phyloP scores from a whole-genome alignment of 2,888 invertebrate species.

The Scrobipalpa atriplicella region DNA sequence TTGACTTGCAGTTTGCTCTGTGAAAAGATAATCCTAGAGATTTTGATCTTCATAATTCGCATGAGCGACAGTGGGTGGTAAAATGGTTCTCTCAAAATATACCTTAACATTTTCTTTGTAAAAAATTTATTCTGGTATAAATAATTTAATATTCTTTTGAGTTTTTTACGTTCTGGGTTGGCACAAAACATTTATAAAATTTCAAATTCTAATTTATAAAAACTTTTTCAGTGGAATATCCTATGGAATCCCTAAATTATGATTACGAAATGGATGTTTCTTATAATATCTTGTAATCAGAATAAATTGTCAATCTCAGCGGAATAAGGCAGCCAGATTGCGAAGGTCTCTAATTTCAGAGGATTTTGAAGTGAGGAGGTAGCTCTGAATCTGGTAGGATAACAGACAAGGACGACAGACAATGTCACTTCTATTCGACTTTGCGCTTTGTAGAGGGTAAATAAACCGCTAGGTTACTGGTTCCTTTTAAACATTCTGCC shows the following conservation, averaged over 20 bases:
- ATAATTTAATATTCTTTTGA: too few species aligned
- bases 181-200: too few species aligned
- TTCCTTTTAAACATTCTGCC: slow-evolving; percentile 39
- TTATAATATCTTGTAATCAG: slow-evolving; percentile 28
- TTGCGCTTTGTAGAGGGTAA: slow-evolving; percentile 71
- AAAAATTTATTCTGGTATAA: neutral
- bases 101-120: neutral
- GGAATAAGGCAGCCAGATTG: slow-evolving; percentile 42
- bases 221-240: too few species aligned
- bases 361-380: slow-evolving; percentile 39
- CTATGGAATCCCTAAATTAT: too few species aligned
- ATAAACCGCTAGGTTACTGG: slow-evolving; percentile 53
- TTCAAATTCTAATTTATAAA: too few species aligned
- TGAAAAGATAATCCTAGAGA: neutral
- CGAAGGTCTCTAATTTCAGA: slow-evolving; percentile 38
- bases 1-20: neutral
- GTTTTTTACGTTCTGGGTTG: too few species aligned
- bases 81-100: neutral
- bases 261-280: too few species aligned
- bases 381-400: slow-evolving; percentile 41
- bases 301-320: slow-evolving; percentile 32
- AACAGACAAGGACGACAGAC: slow-evolving; percentile 65
- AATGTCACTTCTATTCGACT: slow-evolving; percentile 77
- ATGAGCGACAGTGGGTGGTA: neutral
- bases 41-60: neutral